Evolutionary conservation across 2,888 invertebrate genomes (phyloP), one percentile per base, ranked within the genome.

Genomic region (Trissoscelio sp.): DNA sequence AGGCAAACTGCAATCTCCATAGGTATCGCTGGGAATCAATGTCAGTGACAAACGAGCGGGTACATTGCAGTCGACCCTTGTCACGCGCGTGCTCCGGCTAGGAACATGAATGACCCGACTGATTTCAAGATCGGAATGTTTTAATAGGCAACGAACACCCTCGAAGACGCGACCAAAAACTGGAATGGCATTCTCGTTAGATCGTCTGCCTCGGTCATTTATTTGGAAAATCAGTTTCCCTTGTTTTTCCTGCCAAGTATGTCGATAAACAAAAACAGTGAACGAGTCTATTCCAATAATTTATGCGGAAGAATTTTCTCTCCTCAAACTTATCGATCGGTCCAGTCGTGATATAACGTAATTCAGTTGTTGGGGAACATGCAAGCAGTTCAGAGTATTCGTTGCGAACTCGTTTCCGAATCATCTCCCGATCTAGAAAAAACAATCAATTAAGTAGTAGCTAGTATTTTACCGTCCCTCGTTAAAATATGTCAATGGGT

Each of bases 1-100:
- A 80, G 79, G 24, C 66, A 46, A 51, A 37, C 70, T 57, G 70
- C 75, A 78, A 83, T 81, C 80, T 79, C 48, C 64, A 18, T 69
- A 67, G 79, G 62, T 81, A 81, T 83, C 78, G 83, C 64, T 55
- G 69, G 72, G 57, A 75, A 83, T 81, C 79, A 79, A 79, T 81
- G 81, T 83, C 83, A 81, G 81, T 83, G 83, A 83, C 81, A 83
- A 83, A 83, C 81, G 83, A 83, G 83, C 83, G 79, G 81, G 42
- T 70, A 81, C 75, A 64, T 62, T 72, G 79, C 72, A 75, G 72
- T 42, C 79, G 79, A 83, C 83, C 81, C 83, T 83, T 81, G 83
- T 83, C 81, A 81, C 81, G 70, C 72, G 83, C 75, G 78, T 83
- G 74, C 74, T 79, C 77, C 31, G 62, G 72, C 62, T 44, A 69